These are phyloP conservation scores for Epizoanthus stellaris DNA, from an alignment of 92 coral and sea anemone genomes.

Conservation along the genomic window DNA sequence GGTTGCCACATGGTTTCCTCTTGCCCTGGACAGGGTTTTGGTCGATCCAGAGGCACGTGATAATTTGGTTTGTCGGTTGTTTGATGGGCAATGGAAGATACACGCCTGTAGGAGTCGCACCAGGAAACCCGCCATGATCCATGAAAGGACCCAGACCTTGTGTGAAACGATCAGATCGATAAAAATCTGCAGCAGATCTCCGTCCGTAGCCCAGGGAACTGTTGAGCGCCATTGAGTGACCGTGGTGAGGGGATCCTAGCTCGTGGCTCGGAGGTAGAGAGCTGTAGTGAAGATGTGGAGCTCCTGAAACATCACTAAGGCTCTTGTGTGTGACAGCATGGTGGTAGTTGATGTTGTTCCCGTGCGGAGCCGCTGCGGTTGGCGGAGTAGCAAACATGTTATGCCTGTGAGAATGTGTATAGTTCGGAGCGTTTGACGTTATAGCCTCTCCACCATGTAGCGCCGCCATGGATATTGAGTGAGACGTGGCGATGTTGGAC, in stretches of 20 bases:
- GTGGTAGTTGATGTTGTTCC: constrained; percentile 89
- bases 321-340: constrained; percentile 90
- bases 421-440: constrained; percentile 81
- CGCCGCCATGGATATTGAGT: constrained; percentile 75
- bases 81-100: constrained; percentile 81
- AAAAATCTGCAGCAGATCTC: constrained; percentile 70
- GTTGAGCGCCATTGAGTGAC: constrained; percentile 81
- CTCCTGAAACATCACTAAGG: constrained; percentile 71
- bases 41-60: constrained; percentile 98
- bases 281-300: constrained; percentile 79
- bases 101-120: constrained; percentile 84
- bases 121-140: constrained; percentile 82
- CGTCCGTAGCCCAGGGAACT: constrained; percentile 74
- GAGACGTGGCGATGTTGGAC: constrained; percentile 78
- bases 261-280: constrained; percentile 81
- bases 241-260: constrained; percentile 83
- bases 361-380: constrained; percentile 79
- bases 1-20: constrained; percentile 95
- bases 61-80: constrained; percentile 94
- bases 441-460: constrained; percentile 80
- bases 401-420: constrained; percentile 78
- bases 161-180: constrained; percentile 78
- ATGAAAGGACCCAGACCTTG: constrained; percentile 86
- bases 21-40: constrained; percentile 90
- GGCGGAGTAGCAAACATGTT: constrained; percentile 80